phyloP scores from a whole-genome alignment of 1,140 invertebrate genomes.

The Lucilia sericata region DNA sequence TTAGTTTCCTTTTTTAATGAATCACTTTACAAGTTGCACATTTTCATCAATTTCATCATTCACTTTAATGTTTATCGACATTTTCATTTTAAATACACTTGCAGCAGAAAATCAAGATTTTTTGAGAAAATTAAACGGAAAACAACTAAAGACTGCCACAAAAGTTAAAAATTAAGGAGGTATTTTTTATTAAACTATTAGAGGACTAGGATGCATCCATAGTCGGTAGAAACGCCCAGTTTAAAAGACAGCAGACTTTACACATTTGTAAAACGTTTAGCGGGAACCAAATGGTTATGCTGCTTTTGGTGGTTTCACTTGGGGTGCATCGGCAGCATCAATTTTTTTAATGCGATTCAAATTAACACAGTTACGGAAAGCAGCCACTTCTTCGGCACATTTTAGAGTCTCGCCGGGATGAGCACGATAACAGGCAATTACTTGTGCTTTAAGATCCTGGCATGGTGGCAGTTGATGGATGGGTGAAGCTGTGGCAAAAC shows the following conservation, averaged over 20 bases:
- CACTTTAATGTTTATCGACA: too few species aligned
- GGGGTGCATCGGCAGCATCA: conserved; percentile 37
- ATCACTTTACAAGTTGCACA: too few species aligned
- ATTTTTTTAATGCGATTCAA: conserved; percentile 65
- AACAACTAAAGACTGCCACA: conserved; percentile 9
- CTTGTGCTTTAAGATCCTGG: conserved; percentile 67
- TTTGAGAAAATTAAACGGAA: not conserved
- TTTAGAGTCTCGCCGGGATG: conserved; percentile 70
- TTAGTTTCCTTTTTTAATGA: too few species aligned
- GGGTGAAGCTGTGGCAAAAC: conserved; percentile 62
- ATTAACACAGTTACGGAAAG: conserved; percentile 71
- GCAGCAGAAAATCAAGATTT: not conserved
- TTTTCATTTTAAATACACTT: conserved; percentile 13
- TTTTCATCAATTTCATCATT: too few species aligned
- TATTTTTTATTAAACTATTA: not conserved
- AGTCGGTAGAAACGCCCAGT: not conserved
- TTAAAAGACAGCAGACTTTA: not conserved
- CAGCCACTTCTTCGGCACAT: conserved; percentile 69
- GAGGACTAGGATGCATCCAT: not conserved
- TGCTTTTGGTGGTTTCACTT: conserved; percentile 41
- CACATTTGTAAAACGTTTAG: not conserved
- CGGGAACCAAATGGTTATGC: conserved; percentile 45
- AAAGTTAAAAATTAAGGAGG: not conserved
- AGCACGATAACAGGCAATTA: conserved; percentile 70
- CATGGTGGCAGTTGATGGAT: conserved; percentile 68